These are phyloP conservation scores for Mugil cephalus DNA, from an alignment of 2,113 vertebrate genomes.

Conservation along the genomic window DNA sequence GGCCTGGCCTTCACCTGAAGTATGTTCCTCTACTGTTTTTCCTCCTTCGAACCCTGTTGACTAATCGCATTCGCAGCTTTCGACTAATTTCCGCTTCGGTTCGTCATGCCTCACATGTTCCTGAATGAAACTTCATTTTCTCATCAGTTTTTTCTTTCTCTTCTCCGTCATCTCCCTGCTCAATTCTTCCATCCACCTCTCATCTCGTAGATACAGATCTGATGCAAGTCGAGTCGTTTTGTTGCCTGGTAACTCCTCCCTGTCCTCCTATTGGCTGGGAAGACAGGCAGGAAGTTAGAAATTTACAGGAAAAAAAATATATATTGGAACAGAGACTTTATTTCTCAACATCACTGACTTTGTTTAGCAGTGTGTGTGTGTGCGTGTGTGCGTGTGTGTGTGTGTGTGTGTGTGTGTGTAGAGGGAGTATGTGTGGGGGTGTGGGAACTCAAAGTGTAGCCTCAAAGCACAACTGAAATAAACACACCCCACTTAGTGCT, in stretches of 20 bases:
- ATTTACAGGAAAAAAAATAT: constrained; percentile 61
- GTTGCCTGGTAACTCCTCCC: constrained; percentile 58
- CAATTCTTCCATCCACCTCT: background rate
- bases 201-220: no score
- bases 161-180: background rate
- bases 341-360: constrained; percentile 63
- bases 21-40: constrained; percentile 86
- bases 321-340: constrained; percentile 45
- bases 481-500: constrained; percentile 55
- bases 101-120: background rate
- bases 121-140: constrained; percentile 5
- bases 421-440: constrained; percentile 61
- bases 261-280: constrained; percentile 56
- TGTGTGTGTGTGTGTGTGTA: constrained; percentile 15
- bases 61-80: constrained; percentile 9
- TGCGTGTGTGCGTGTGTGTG: background rate
- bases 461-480: constrained; percentile 73
- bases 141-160: background rate
- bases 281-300: constrained; percentile 58
- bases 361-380: constrained; percentile 48
- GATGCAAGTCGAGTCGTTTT: constrained; percentile 20
- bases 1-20: constrained; percentile 97
- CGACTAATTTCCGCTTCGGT: background rate
- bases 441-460: constrained; percentile 72
- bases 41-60: constrained; percentile 20